These are phyloP conservation scores for Alosa alosa DNA, from an alignment of 2,113 vertebrate species.

Conservation along the genomic window DNA sequence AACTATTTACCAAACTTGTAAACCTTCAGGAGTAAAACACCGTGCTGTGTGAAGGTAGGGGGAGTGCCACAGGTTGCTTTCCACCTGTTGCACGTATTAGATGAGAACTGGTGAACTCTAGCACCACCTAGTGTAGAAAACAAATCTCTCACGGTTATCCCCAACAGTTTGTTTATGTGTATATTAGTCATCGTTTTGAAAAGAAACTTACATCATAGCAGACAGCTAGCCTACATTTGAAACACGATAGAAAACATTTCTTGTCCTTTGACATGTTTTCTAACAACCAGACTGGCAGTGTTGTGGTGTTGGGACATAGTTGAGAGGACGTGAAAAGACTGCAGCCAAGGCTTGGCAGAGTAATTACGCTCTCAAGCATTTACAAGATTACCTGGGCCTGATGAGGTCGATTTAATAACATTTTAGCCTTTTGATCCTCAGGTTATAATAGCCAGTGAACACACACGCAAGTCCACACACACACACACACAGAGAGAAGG, in stretches of 20 bases:
- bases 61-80: background rate
- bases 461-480: background rate
- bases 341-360: slow-evolving; percentile 8
- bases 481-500: background rate
- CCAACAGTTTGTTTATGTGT: background rate
- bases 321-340: slow-evolving; percentile 24
- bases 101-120: background rate
- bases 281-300: background rate
- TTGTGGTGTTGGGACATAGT: background rate
- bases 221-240: background rate
- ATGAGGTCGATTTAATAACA: slow-evolving; percentile 33
- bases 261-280: background rate
- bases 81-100: background rate
- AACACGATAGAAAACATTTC: background rate
- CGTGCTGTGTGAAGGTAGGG: background rate
- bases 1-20: background rate
- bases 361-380: slow-evolving; percentile 37
- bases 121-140: background rate
- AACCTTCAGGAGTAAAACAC: background rate
- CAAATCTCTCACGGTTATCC: background rate
- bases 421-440: slow-evolving; percentile 43
- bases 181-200: too few relatives aligned
- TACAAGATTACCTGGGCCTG: slow-evolving; percentile 39
- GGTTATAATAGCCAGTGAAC: slow-evolving; percentile 27
- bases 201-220: background rate